Percentiles rank a stretch among this genome's conserved stretches.
Conservation (phyloP, 2,113 vertebrate genomes). For the Oreocharis arfaki region DNA sequence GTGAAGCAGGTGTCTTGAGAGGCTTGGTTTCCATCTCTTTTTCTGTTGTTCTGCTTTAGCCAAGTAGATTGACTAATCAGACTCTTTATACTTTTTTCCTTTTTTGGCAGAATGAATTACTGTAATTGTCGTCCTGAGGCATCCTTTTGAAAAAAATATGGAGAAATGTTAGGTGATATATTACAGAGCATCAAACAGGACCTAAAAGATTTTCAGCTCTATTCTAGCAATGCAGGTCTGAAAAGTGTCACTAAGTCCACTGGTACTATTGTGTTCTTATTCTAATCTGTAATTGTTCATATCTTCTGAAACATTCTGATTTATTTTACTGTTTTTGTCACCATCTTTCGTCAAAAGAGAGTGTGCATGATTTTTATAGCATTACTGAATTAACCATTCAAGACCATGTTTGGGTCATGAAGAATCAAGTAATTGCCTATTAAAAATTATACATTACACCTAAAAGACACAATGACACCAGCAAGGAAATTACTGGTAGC, state of each 20-base stretch:
- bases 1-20: not conserved
- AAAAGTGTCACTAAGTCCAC: not conserved
- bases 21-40: not conserved
- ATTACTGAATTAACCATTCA: conserved; percentile 21
- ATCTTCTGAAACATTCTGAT: not conserved
- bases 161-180: not conserved
- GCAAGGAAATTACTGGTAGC: not conserved
- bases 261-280: not conserved
- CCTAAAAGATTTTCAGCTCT: not conserved
- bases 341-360: not conserved
- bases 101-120: not conserved
- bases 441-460: conserved; percentile 24
- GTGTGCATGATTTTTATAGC: not conserved
- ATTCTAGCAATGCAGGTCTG: not conserved
- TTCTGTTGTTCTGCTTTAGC: not conserved
- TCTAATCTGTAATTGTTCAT: not conserved
- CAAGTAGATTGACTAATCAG: not conserved
- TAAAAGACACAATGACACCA: not conserved
- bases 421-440: conserved; percentile 24
- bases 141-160: not conserved
- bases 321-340: not conserved
- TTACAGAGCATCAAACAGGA: not conserved
- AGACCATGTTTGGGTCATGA: not conserved
- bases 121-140: not conserved
- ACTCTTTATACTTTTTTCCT: not conserved